Percentiles rank a stretch among this genome's conserved stretches.
These are phyloP conservation scores for Phalloptychus januarius DNA, from an alignment of 2,797 vertebrate genomes.

Conservation along the genomic window DNA sequence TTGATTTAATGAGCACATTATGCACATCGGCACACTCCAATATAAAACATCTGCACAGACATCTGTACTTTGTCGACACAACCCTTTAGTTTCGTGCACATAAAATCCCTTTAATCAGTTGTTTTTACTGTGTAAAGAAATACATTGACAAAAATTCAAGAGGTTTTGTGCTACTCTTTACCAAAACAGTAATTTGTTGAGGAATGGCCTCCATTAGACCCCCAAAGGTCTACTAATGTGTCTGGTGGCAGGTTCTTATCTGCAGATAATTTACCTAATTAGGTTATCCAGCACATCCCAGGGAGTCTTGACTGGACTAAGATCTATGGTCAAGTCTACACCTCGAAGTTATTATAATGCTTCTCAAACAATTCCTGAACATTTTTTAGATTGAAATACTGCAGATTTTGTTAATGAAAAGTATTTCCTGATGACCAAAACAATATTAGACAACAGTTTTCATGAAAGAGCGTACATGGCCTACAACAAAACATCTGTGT, in stretches of 20 bases:
- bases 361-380: neutral
- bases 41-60: conserved; percentile 54
- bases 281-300: neutral
- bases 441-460: neutral
- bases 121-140: neutral
- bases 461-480: neutral
- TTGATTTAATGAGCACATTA: conserved; percentile 71
- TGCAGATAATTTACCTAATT: neutral
- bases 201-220: neutral
- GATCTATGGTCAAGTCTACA: neutral
- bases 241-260: neutral
- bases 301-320: neutral
- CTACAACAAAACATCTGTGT: neutral
- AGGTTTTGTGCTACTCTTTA: neutral
- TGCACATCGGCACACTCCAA: conserved; percentile 64
- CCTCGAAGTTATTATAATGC: neutral
- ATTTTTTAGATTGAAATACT: neutral
- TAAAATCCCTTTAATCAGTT: conserved; percentile 6
- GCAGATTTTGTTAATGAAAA: neutral
- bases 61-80: conserved; percentile 46
- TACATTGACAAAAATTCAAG: conserved; percentile 27
- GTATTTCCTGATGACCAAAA: neutral
- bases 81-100: conserved; percentile 21
- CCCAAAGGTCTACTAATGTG: neutral
- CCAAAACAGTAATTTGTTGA: neutral